These are phyloP conservation scores for Ephialtes manifestator DNA, from an alignment of 2,888 invertebrate species.

Conservation along the genomic window DNA sequence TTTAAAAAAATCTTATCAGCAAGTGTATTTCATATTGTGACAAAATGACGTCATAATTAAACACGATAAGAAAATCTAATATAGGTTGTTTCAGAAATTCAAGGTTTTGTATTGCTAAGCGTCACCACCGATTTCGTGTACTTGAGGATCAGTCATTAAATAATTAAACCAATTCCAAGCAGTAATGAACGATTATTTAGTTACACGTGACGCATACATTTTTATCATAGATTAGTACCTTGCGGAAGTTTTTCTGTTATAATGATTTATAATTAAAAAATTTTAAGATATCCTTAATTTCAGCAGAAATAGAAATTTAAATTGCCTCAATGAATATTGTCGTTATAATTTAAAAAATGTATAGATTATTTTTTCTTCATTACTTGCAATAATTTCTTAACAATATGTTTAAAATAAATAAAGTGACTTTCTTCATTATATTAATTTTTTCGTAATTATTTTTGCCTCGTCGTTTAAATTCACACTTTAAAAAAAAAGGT, in stretches of 20 bases:
- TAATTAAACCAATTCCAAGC: background rate
- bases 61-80: background rate
- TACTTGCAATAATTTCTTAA: too few species aligned
- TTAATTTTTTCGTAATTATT: background rate
- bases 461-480: background rate
- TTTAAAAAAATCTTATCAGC: slow-evolving; percentile 48
- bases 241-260: background rate
- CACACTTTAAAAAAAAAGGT: too few species aligned
- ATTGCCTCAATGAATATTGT: too few species aligned
- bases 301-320: too few species aligned
- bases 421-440: background rate
- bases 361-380: too few species aligned
- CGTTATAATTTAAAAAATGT: too few species aligned
- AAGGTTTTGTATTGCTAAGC: background rate
- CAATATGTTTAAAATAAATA: background rate
- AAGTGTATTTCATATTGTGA: slow-evolving; percentile 1
- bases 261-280: background rate
- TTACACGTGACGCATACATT: background rate
- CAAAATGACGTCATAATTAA: background rate
- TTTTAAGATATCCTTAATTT: too few species aligned
- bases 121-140: background rate
- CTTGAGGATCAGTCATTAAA: background rate
- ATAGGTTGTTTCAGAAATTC: background rate
- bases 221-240: background rate
- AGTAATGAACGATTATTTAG: background rate